Evolutionary conservation across 2,113 vertebrate genomes (phyloP).

Genomic region (Telmatochromis sp.): DNA sequence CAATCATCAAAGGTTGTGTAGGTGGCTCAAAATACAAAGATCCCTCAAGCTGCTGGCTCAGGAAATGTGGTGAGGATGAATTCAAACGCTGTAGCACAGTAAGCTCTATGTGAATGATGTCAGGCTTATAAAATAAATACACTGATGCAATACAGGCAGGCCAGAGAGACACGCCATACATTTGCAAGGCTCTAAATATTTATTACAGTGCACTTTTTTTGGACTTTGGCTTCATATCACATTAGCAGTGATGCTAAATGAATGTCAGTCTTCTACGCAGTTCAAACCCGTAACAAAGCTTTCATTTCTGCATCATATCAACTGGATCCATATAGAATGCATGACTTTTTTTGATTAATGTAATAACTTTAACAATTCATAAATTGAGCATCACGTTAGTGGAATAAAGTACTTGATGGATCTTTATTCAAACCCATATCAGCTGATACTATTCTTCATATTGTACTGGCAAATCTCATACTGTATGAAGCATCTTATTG

Average conservation of each 20-base stretch:
- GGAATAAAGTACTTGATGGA: not conserved
- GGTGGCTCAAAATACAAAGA: not conserved
- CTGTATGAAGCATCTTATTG: not conserved
- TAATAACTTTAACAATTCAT: not conserved
- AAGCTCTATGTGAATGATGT: not conserved
- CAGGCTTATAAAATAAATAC: not conserved
- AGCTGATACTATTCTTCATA: accelerated
- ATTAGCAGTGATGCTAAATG: not conserved
- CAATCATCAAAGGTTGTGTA: not conserved
- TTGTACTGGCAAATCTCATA: not conserved
- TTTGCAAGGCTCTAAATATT: not conserved
- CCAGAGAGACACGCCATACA: accelerated
- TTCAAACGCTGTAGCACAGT: not conserved
- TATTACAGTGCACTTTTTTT: not conserved
- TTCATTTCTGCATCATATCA: not conserved
- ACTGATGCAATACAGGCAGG: not conserved
- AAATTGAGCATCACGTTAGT: not conserved
- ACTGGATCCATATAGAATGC: not conserved
- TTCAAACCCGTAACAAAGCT: not conserved
- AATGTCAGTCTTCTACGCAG: not conserved
- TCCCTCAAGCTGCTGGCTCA: not conserved
- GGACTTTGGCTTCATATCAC: not conserved
- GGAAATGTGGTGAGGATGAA: not conserved
- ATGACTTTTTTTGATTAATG: not conserved
- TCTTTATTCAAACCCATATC: not conserved